Base-by-base conservation (phyloP, 1,140 invertebrate species). In the Ceratina calcarata region DNA sequence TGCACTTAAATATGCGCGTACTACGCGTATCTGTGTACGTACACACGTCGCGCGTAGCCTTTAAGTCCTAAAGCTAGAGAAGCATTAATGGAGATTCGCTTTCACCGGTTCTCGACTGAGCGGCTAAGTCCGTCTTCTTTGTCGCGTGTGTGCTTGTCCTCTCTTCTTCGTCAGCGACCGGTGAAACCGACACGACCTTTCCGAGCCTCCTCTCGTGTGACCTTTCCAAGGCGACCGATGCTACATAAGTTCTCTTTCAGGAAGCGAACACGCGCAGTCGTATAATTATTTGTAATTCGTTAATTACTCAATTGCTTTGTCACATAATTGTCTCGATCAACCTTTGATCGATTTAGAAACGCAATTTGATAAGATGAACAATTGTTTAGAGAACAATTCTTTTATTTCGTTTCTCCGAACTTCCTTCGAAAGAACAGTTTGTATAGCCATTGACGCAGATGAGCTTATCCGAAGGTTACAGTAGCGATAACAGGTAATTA, bases 41-140 rank as follows among this genome's bases (percentile, higher is more conserved):
- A 73, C 37, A 69, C 49, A 24, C 49, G 53, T n/a, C 27, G 55
- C 49, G 18, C 24, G 60, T 10, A 49, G 53, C 80, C 73, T 73
- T 53, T 3, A 80, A 60, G 81, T 85, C 67, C 45, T 66, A 65
- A 1, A 15, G 76, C 49, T 57, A 55, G 71, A 80, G 55, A 55
- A 84, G 61, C 84, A 85, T 84, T 84, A 85, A 81, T 81, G 84
- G 78, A 85, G 82, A 84, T 81, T 85, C 84, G 84, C 84, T 85
- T 85, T 85, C 84, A 85, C 84, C 78, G n/a, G 77, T 82, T 84
- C 69, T 69, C 32, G 58, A 45, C 64, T 53, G 73, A 65, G 22
- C 53, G 67, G 15, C 45, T 27, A 49, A 1, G 15, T 15, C 53
- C 66, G 45, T 45, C 58, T 66, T 58, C 49, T 13, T 69, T 37